Evolutionary conservation across 2,113 vertebrate genomes (phyloP), one percentile per base, ranked within the genome.

Genomic region (Nothobranchius kuhntae): DNA sequence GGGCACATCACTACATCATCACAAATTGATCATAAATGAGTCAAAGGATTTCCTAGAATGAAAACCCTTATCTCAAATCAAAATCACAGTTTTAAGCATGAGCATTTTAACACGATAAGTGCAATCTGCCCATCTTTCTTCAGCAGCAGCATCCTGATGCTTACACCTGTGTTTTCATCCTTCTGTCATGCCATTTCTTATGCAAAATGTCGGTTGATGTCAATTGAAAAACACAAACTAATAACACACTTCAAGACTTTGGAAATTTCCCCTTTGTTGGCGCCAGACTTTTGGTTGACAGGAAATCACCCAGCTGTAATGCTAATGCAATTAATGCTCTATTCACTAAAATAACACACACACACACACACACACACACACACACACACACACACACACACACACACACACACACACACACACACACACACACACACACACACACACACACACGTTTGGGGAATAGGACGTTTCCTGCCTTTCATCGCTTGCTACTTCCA

Each of bases 261-360:
- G 59, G 52, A 69, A 75, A 75, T 61, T 51, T 71, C 77, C 71
- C 73, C 55, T 40, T 73, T 62, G 60, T 72, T 84, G 64, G 67
- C 65, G 73, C 65, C 67, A n/a, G 59, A 65, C 58, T 75, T 86
- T 80, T 67, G 55, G 80, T 62, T 56, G 72, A 84, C 65, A 83
- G 71, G 62, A 86, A 86, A 80, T 84, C 62, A 81, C 63, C 75
- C 86, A 77, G 81, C 75, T 89, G 83, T 74, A 85, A 89, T 90
- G 88, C 85, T 89, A 89, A 89, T 85, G 87, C 81, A 90, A 90
- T 92, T 90, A 89, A 83, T 81, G 83, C 72, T 81, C 78, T 79
- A 85, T 89, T 91, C 85, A 90, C 54, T 46, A 58, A 42, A 26
- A 68, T 36, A 59, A 60, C 53, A 36, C 52, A 52, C 15, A 26